Conservation (phyloP, 1,140 invertebrate genomes). For the Globodera ellingtonae region DNA sequence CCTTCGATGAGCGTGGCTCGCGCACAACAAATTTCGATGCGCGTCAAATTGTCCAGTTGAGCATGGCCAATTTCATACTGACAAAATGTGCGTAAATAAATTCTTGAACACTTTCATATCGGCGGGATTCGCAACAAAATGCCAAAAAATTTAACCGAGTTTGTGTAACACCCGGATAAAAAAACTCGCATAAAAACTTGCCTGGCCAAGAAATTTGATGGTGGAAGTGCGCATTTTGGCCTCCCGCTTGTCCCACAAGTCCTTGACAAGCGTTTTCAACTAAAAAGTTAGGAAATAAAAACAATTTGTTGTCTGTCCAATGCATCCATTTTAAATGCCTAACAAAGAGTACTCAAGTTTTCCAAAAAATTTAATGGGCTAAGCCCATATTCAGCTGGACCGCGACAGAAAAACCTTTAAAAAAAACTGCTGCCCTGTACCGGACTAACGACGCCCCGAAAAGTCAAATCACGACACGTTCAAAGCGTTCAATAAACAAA, state of each 20-base stretch:
- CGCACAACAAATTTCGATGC: conserved; percentile 87
- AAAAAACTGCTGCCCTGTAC: too few species aligned
- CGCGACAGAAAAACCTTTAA: too few species aligned
- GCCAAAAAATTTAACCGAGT: too few species aligned
- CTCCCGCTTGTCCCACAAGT: conserved; percentile 91
- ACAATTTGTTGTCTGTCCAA: too few species aligned
- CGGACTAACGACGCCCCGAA: too few species aligned
- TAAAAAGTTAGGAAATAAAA: conserved; percentile 26
- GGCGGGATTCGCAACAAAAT: conserved; percentile 11
- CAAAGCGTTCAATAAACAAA: too few species aligned
- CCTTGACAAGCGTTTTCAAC: conserved; percentile 67
- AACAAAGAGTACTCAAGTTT: too few species aligned
- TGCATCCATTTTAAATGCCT: too few species aligned
- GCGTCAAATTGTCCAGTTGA: conserved; percentile 84
- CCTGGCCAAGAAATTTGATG: conserved; percentile 81
- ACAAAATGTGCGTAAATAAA: conserved; percentile 27
- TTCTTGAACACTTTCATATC: neutral
- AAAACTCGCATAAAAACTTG: conserved; percentile 69
- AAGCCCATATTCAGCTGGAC: too few species aligned
- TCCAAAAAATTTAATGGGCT: too few species aligned
- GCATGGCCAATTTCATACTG: conserved; percentile 71
- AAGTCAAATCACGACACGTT: too few species aligned
- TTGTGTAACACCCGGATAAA: too few species aligned
- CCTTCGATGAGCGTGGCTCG: conserved; percentile 82
- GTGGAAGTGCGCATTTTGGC: conserved; percentile 90